These are phyloP conservation scores for Patella vulgata DNA, from an alignment of 1,140 invertebrate genomes.

Conservation along the genomic window DNA sequence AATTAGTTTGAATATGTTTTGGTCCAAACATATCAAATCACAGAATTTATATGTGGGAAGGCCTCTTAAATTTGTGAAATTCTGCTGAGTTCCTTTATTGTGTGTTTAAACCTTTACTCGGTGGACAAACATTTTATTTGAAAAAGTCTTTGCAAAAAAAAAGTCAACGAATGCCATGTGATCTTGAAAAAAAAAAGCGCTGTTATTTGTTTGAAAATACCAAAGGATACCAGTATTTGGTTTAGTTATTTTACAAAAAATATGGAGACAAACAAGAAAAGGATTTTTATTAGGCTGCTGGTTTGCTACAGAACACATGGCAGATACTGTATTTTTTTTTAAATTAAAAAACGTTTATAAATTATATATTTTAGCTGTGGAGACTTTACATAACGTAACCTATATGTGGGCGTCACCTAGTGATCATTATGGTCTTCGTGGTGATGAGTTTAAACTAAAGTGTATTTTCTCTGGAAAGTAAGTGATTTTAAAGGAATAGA, in stretches of 20 bases:
- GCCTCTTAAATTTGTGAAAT: no score
- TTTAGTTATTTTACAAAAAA: neutral
- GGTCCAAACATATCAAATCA: no score
- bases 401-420: slow-evolving; percentile 53
- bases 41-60: no score
- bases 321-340: neutral
- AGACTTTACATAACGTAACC: slow-evolving; percentile 25
- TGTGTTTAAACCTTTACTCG: no score
- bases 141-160: no score
- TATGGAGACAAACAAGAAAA: neutral
- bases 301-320: neutral
- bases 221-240: no score
- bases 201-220: no score
- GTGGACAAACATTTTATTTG: no score
- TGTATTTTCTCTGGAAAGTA: slow-evolving; percentile 62
- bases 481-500: slow-evolving; percentile 25
- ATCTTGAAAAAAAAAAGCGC: no score
- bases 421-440: slow-evolving; percentile 47
- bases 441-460: slow-evolving; percentile 44
- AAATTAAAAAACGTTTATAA: neutral
- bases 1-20: no score
- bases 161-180: no score
- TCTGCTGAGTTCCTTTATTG: no score
- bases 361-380: slow-evolving; percentile 28
- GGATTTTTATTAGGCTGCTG: neutral